Conservation (phyloP, 2,797 vertebrate genomes). For the Mastacembelus armatus region DNA sequence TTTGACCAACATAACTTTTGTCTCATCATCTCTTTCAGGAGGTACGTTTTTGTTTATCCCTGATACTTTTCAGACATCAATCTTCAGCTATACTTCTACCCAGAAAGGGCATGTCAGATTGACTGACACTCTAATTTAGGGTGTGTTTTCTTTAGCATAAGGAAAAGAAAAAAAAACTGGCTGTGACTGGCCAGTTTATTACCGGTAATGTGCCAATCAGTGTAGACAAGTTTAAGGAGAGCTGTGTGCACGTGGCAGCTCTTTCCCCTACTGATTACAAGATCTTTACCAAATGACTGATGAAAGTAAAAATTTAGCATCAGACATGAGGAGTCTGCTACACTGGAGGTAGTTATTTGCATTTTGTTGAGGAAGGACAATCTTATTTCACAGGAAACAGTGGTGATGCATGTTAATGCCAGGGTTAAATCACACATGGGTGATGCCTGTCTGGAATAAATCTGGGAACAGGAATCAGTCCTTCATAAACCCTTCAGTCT, state of each 20-base stretch:
- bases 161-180: neutral
- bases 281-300: slow-evolving; percentile 14
- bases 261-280: slow-evolving; percentile 1
- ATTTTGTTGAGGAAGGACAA: slow-evolving; percentile 26
- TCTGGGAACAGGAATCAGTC: neutral
- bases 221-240: slow-evolving; percentile 7
- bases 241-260: neutral
- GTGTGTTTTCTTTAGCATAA: neutral
- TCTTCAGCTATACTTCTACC: neutral
- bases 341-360: slow-evolving; percentile 17
- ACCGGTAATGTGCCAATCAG: slow-evolving; percentile 24
- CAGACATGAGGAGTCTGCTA: neutral
- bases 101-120: neutral
- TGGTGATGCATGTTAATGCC: slow-evolving; percentile 28
- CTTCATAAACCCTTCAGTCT: slow-evolving; percentile 4
- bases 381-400: slow-evolving; percentile 30
- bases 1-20: too few relatives aligned
- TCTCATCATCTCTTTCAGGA: neutral
- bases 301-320: slow-evolving; percentile 13
- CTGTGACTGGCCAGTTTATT: slow-evolving; percentile 2
- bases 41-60: neutral
- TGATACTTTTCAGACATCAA: neutral
- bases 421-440: slow-evolving; percentile 20
- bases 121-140: neutral
- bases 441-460: slow-evolving; percentile 4